A percentile compares a stretch with the other conserved stretches of the same genome.
phyloP scores from a whole-genome alignment of 2,113 vertebrate genomes.

The Dasypus novemcinctus region DNA sequence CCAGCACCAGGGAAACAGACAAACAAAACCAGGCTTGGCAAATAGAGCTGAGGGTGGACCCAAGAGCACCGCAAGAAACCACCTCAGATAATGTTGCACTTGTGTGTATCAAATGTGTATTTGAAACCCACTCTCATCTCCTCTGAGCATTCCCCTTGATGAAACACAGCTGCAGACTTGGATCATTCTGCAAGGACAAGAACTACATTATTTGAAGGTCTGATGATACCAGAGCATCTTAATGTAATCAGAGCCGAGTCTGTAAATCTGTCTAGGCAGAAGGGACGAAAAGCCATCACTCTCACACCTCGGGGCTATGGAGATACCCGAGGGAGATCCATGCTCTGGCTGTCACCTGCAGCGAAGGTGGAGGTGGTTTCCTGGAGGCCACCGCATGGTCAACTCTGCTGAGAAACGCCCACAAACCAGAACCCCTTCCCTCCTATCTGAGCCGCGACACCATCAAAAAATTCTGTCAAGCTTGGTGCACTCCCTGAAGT shows the following conservation, averaged over 20 bases:
- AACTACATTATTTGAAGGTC: background rate
- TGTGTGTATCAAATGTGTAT: background rate
- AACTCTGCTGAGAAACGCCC: background rate
- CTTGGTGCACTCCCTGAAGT: background rate
- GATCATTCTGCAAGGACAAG: conserved; percentile 34
- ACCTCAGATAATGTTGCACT: background rate
- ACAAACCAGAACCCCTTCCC: background rate
- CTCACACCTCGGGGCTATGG: background rate
- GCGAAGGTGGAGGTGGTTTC: background rate
- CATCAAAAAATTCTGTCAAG: background rate
- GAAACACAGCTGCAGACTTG: conserved; percentile 36
- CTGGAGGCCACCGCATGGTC: background rate
- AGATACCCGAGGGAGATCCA: background rate
- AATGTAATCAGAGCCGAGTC: conserved; percentile 50
- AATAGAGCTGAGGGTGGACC: background rate
- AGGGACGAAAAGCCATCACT: background rate
- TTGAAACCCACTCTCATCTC: conserved; percentile 25
- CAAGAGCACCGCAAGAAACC: conserved; percentile 2
- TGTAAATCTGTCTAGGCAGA: conserved; percentile 48
- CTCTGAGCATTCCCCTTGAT: conserved; percentile 41
- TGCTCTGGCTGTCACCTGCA: background rate
- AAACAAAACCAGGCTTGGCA: background rate
- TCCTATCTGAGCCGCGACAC: background rate
- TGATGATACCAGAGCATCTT: conserved; percentile 51
- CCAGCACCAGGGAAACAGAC: background rate